Evolutionary conservation across 2,113 vertebrate genomes (phyloP).

Genomic region (Limnothrissa miodon): DNA sequence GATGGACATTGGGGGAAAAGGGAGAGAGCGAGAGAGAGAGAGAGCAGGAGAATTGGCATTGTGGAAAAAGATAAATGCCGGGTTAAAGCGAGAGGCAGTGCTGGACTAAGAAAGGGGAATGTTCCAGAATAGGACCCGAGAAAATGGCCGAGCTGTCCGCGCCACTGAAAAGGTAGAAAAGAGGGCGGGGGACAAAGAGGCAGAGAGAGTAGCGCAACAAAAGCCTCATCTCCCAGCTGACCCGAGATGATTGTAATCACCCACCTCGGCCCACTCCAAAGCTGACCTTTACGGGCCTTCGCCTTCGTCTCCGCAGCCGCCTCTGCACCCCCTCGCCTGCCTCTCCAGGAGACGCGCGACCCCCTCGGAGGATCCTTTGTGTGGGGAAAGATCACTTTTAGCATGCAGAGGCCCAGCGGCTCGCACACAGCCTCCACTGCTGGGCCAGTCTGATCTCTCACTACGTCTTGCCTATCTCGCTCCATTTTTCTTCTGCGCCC

Average conservation of each 20-base stretch:
- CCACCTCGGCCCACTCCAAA: conserved; percentile 19
- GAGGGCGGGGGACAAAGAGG: background rate
- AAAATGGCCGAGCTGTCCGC: background rate
- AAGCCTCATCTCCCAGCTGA: conserved; percentile 6
- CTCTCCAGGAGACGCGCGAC: conserved; percentile 10
- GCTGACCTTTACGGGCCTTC: conserved; percentile 33
- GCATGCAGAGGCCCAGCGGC: conserved; percentile 20
- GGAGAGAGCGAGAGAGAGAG: background rate
- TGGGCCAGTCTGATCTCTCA: background rate
- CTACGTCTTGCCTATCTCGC: background rate
- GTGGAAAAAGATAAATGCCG: background rate
- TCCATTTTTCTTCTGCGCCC: background rate
- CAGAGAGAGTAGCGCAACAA: background rate
- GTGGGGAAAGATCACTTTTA: conserved; percentile 44
- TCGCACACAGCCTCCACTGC: background rate
- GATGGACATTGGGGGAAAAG: background rate
- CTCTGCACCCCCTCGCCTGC: background rate
- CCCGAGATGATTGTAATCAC: conserved; percentile 33
- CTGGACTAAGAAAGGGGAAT: background rate
- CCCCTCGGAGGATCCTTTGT: conserved; percentile 45
- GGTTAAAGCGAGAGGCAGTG: background rate
- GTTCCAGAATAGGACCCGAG: background rate
- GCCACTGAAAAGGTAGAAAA: background rate
- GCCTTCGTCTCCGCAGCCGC: background rate
- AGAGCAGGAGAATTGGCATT: background rate